phyloP scores from a whole-genome alignment of 2,888 invertebrate species.

The Phalangium opilio region DNA sequence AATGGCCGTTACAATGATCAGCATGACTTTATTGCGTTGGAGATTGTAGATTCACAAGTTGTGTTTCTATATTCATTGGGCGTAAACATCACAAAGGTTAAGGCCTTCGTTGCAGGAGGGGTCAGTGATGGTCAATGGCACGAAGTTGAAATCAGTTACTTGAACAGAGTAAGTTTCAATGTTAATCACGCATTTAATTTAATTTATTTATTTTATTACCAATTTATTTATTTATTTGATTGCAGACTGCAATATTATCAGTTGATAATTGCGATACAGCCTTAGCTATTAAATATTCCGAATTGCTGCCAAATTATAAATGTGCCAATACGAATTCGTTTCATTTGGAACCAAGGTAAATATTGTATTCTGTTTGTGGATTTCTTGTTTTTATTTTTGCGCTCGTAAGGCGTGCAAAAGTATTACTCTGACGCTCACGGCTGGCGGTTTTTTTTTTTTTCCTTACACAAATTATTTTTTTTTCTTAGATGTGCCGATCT shows the following conservation, averaged over 20 bases:
- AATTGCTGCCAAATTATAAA: slow-evolving; percentile 52
- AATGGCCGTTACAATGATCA: slow-evolving; percentile 91
- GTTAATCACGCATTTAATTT: background rate
- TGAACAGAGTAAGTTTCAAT: slow-evolving; percentile 47
- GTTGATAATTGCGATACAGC: slow-evolving; percentile 77
- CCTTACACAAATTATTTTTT: too few relatives aligned
- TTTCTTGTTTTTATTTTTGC: background rate
- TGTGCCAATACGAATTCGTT: slow-evolving; percentile 68
- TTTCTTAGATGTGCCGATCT: slow-evolving; percentile 33
- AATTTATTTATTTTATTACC: too few relatives aligned
- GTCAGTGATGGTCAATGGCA: slow-evolving; percentile 86
- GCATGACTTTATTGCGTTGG: slow-evolving; percentile 82
- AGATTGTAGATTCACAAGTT: slow-evolving; percentile 51
- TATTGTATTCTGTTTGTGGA: background rate
- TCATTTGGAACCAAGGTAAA: slow-evolving; percentile 51
- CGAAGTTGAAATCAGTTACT: slow-evolving; percentile 61
- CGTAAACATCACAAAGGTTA: slow-evolving; percentile 44
- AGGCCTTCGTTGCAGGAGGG: slow-evolving; percentile 43
- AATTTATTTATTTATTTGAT: slow-evolving; percentile 14
- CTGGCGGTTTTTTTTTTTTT: too few relatives aligned
- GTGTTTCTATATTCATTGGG: slow-evolving; percentile 82
- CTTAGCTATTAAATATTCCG: slow-evolving; percentile 52
- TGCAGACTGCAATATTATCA: slow-evolving; percentile 59
- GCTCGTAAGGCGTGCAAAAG: too few relatives aligned
- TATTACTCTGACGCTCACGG: too few relatives aligned